A percentile compares a stretch with the other conserved stretches of the same genome.
These are phyloP conservation scores for Botrylloides violaceus DNA, from an alignment of 23 tunicate species.

Conservation along the genomic window DNA sequence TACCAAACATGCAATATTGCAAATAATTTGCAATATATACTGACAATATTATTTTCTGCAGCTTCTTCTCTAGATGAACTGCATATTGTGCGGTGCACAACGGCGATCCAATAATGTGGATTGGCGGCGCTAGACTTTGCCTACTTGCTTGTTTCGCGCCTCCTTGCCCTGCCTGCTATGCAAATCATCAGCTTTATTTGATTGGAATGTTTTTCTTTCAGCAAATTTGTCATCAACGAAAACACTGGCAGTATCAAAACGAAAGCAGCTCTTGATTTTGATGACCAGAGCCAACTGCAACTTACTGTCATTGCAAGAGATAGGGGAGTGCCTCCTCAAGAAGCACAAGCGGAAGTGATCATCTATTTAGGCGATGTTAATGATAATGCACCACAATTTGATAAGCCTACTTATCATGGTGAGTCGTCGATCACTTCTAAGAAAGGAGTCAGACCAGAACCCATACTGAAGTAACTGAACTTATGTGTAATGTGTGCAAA, in stretches of 20 bases:
- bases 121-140: too few species aligned
- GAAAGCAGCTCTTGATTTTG: conserved; percentile 42
- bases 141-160: neutral
- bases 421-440: too few species aligned
- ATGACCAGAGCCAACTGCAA: conserved; percentile 5
- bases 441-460: too few species aligned
- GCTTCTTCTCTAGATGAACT: too few species aligned
- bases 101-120: too few species aligned
- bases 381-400: conserved; percentile 84
- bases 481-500: too few species aligned
- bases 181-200: neutral
- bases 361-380: conserved; percentile 73
- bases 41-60: too few species aligned
- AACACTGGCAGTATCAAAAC: conserved; percentile 54
- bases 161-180: neutral
- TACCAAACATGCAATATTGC: too few species aligned
- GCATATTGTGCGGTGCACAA: too few species aligned
- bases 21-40: too few species aligned
- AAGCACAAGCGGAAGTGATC: conserved; percentile 34
- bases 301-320: conserved; percentile 57
- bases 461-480: too few species aligned
- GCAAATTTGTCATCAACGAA: conserved; percentile 47
- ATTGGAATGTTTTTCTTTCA: conserved; percentile 19
- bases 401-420: conserved; percentile 49
- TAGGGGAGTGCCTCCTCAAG: conserved; percentile 55